Evolutionary conservation across 1,140 invertebrate genomes (phyloP).

Genomic region (Danaus melanippus): DNA sequence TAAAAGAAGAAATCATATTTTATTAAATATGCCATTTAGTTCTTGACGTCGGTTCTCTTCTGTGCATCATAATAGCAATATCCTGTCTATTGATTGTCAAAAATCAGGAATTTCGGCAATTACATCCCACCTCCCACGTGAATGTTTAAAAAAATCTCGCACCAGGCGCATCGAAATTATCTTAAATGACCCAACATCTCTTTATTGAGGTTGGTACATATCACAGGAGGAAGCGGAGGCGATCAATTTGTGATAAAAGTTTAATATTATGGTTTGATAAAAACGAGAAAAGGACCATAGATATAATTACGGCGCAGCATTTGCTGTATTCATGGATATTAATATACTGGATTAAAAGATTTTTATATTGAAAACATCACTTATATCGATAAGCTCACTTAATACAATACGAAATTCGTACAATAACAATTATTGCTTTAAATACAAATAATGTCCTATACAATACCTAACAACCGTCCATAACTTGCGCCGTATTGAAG

Average conservation of each 20-base stretch:
- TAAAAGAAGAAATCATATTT: slow-evolving; percentile 28
- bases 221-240: slow-evolving; percentile 19
- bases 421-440: too few species aligned
- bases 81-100: slow-evolving; percentile 70
- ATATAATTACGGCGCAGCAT: too few species aligned
- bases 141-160: slow-evolving; percentile 51
- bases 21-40: slow-evolving; percentile 28
- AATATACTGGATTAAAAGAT: too few species aligned
- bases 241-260: slow-evolving; percentile 1
- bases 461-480: slow-evolving; percentile 6
- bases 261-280: too few species aligned
- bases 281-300: too few species aligned
- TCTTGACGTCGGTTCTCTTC: slow-evolving; percentile 26
- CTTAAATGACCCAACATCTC: slow-evolving; percentile 55
- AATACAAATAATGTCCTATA: too few species aligned
- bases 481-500: slow-evolving; percentile 27
- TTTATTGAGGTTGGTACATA: slow-evolving; percentile 25
- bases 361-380: slow-evolving; percentile 1
- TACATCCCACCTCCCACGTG: slow-evolving; percentile 66
- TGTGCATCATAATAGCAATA: slow-evolving; percentile 66
- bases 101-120: slow-evolving; percentile 71
- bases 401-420: too few species aligned
- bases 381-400: too few species aligned
- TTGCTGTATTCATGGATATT: too few species aligned
- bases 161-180: slow-evolving; percentile 61